Evolutionary conservation across 1,140 invertebrate species (phyloP).

Genomic region (Pseudomyrmex cubaensis): DNA sequence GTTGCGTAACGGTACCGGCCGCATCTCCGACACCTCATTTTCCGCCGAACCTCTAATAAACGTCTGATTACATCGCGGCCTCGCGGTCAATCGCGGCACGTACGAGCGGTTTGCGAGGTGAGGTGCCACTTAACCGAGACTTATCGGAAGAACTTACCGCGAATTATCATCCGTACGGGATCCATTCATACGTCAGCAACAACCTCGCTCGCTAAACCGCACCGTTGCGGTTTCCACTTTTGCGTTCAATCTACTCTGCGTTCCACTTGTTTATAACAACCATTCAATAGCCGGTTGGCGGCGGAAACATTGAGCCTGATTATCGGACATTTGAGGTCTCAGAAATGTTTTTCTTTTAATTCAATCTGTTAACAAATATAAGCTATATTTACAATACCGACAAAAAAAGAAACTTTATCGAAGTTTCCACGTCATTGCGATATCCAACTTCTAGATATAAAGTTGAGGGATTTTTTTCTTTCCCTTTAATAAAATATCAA

Average conservation of each 20-base stretch:
- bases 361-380: not conserved
- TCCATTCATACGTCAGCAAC: slow-evolving; percentile 20
- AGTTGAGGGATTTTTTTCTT: not conserved
- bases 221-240: slow-evolving; percentile 18
- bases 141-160: not conserved
- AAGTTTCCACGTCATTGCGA: not conserved
- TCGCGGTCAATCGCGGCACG: slow-evolving; percentile 27
- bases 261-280: slow-evolving; percentile 2
- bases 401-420: not conserved
- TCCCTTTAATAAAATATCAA: not conserved
- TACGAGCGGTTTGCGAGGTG: slow-evolving; percentile 19
- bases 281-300: not conserved
- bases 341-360: no score
- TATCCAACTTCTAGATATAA: not conserved
- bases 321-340: slow-evolving; percentile 2
- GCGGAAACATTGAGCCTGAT: not conserved
- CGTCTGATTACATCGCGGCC: slow-evolving; percentile 47
- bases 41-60: slow-evolving; percentile 54
- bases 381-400: not conserved
- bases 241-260: not conserved
- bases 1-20: slow-evolving; percentile 43
- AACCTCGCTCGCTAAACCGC: slow-evolving; percentile 7
- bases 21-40: slow-evolving; percentile 56
- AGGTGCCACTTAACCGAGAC: slow-evolving; percentile 23
- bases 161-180: slow-evolving; percentile 23